Percentiles rank a stretch among this genome's conserved stretches.
Conservation (phyloP, 1,140 invertebrate species). For the Heliconius eleuchia region DNA sequence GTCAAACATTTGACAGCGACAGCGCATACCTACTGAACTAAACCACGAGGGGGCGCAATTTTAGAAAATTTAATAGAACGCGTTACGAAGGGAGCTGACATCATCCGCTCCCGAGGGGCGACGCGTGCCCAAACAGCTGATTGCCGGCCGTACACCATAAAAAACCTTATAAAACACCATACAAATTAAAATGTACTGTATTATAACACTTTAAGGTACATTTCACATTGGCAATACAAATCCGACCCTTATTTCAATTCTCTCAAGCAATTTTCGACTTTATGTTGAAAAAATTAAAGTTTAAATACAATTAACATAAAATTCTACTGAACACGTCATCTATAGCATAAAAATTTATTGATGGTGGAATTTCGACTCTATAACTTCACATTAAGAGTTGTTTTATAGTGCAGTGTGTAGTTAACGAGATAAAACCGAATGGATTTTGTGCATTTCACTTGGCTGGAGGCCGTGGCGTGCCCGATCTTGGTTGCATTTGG, state of each 20-base stretch:
- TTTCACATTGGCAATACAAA: constrained; percentile 19
- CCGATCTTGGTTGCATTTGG: constrained; percentile 58
- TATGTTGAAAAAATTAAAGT: constrained; percentile 38
- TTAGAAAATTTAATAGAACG: constrained; percentile 71
- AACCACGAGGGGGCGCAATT: constrained; percentile 55
- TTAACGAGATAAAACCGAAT: constrained; percentile 77
- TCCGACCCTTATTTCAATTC: constrained; percentile 59
- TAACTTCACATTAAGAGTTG: not conserved
- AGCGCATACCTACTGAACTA: constrained; percentile 21
- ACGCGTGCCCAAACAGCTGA: constrained; percentile 78
- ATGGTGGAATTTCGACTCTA: not conserved
- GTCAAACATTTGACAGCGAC: constrained; percentile 35
- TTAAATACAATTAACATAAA: constrained; percentile 49
- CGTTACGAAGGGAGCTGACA: constrained; percentile 63
- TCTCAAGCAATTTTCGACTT: constrained; percentile 53
- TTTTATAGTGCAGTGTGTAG: constrained; percentile 12
- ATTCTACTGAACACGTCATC: constrained; percentile 56
- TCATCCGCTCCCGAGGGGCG: constrained; percentile 67
- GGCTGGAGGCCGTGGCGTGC: constrained; percentile 60
- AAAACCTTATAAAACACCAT: constrained; percentile 56
- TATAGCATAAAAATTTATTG: constrained; percentile 40
- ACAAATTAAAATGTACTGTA: constrained; percentile 49
- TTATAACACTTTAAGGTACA: constrained; percentile 7
- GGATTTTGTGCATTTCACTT: constrained; percentile 78
- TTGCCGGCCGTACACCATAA: constrained; percentile 74